These are phyloP conservation scores for Ambastaia sidthimunki DNA, from an alignment of 2,797 vertebrate genomes.

Conservation along the genomic window DNA sequence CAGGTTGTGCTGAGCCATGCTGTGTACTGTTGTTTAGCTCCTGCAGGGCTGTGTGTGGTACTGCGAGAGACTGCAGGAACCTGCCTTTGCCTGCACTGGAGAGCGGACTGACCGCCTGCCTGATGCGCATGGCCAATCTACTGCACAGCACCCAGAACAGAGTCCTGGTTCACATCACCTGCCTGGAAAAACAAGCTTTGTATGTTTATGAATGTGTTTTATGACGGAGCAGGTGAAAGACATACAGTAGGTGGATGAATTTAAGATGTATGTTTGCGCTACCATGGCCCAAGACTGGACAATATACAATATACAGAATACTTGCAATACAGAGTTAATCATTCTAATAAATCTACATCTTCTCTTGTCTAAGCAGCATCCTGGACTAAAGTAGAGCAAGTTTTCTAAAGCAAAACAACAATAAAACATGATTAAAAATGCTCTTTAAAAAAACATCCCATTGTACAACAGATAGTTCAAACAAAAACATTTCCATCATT, in stretches of 20 bases:
- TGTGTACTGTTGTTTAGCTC: slow-evolving; percentile 89
- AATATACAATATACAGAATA: too few species aligned
- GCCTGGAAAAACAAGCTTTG: slow-evolving; percentile 91
- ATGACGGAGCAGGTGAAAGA: slow-evolving; percentile 6
- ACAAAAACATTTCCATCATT: too few species aligned
- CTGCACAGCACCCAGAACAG: slow-evolving; percentile 90
- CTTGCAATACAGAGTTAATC: too few species aligned
- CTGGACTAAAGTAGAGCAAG: too few species aligned
- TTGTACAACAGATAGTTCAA: too few species aligned
- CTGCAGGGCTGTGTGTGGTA: slow-evolving; percentile 90
- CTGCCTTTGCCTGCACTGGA: slow-evolving; percentile 76
- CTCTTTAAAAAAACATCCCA: too few species aligned
- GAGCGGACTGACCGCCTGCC: slow-evolving; percentile 85
- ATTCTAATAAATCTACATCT: too few species aligned
- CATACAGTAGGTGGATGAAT: background rate
- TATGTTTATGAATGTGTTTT: background rate
- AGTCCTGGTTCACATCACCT: slow-evolving; percentile 92
- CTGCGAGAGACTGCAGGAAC: slow-evolving; percentile 85
- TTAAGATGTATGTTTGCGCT: background rate
- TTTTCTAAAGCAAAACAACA: too few species aligned
- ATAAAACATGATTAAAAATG: too few species aligned
- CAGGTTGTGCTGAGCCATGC: slow-evolving; percentile 89
- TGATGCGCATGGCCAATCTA: slow-evolving; percentile 84
- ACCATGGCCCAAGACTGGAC: background rate
- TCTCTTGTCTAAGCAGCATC: too few species aligned